Evolutionary conservation across 1,140 invertebrate genomes (phyloP).

Genomic region (Drosophila nikananu): DNA sequence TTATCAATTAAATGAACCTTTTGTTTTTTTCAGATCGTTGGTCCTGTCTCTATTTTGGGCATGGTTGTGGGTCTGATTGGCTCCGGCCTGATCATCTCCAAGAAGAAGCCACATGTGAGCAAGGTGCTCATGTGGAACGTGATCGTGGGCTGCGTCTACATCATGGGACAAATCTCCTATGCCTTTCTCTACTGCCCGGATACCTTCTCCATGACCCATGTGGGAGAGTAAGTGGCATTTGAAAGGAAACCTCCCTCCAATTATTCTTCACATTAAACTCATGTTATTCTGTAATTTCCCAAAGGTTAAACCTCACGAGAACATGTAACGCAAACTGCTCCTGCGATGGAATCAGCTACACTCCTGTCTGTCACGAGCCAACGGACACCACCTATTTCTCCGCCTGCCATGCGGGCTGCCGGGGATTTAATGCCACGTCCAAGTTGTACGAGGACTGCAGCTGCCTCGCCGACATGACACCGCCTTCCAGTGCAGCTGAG

Average conservation of each 20-base stretch:
- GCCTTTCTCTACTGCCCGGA: constrained; percentile 88
- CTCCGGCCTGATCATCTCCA: constrained; percentile 88
- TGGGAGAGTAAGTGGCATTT: constrained; percentile 61
- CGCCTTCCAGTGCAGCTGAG: constrained; percentile 17
- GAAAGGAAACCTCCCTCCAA: background rate
- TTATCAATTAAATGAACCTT: constrained; percentile 83
- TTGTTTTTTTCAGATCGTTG: constrained; percentile 85
- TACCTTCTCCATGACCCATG: constrained; percentile 42
- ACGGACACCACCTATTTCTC: constrained; percentile 87
- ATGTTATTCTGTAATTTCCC: background rate
- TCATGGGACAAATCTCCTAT: constrained; percentile 86
- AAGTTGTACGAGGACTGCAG: constrained; percentile 66
- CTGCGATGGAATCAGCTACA: constrained; percentile 87
- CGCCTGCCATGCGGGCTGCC: constrained; percentile 88
- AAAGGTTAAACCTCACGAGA: constrained; percentile 86
- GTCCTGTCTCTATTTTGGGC: constrained; percentile 87
- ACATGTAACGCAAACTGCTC: constrained; percentile 87
- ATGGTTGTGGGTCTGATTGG: constrained; percentile 88
- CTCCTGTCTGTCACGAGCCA: constrained; percentile 87
- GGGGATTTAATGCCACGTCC: constrained; percentile 52
- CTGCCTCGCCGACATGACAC: constrained; percentile 30
- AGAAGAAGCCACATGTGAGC: constrained; percentile 87
- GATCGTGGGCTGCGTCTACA: constrained; percentile 87
- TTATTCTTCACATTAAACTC: too few species aligned
- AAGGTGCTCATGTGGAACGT: constrained; percentile 89